Percentiles rank a stretch among this genome's conserved stretches.
Conservation (phyloP, 2,888 invertebrate genomes). For the Dusona sp. region DNA sequence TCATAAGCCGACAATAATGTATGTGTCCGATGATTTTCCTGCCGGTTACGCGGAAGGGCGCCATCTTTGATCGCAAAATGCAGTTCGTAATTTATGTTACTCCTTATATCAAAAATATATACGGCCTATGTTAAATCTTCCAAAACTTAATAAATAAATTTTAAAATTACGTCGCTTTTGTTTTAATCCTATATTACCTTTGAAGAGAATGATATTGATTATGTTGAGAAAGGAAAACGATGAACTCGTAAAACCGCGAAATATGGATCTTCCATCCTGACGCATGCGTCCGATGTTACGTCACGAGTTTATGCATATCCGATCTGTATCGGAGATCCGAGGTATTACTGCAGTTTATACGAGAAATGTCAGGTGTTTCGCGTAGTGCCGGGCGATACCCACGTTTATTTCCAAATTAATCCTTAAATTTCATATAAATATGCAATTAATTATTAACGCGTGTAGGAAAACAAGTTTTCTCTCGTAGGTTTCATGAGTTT, state of each 20-base stretch:
- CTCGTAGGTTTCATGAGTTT: slow-evolving; percentile 18
- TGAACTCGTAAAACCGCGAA: not conserved
- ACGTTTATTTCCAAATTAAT: not conserved
- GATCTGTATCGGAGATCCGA: not conserved
- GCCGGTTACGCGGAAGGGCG: slow-evolving; percentile 12
- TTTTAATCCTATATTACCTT: not conserved
- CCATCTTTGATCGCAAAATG: not conserved
- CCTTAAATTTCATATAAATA: not conserved
- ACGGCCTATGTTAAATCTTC: not conserved
- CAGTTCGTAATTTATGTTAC: not conserved
- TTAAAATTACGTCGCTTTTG: not conserved
- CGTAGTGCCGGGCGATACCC: slow-evolving; percentile 8
- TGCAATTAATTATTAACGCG: not conserved
- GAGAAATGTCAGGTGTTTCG: slow-evolving; percentile 29
- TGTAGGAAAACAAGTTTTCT: not conserved
- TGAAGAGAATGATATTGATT: not conserved
- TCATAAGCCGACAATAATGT: slow-evolving; percentile 24
- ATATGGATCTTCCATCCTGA: not conserved
- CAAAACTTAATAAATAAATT: not conserved
- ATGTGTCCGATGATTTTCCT: not conserved
- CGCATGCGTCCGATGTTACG: slow-evolving; percentile 24
- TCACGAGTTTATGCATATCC: slow-evolving; percentile 16
- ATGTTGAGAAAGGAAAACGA: not conserved
- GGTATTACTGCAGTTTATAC: slow-evolving; percentile 1
- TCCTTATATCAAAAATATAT: not conserved